These are phyloP conservation scores for Adineta ricciae DNA, from an alignment of 2,888 invertebrate species.

Conservation along the genomic window DNA sequence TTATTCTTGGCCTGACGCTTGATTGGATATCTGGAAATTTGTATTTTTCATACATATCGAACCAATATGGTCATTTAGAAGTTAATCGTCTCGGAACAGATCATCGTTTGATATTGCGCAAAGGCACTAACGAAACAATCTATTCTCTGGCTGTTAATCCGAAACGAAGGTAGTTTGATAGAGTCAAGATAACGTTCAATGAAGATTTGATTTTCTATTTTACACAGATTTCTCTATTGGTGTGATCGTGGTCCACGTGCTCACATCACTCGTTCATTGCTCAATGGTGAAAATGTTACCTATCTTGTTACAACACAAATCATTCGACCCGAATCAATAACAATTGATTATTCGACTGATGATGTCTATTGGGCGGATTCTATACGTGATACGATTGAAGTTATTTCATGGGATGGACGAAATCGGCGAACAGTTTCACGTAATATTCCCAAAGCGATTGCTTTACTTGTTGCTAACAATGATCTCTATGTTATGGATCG, in stretches of 20 bases:
- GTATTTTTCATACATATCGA: slow-evolving; percentile 91
- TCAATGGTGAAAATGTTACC: slow-evolving; percentile 76
- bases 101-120: slow-evolving; percentile 75
- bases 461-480: slow-evolving; percentile 1
- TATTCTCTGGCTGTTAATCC: slow-evolving; percentile 52
- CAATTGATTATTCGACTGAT: slow-evolving; percentile 80
- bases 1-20: slow-evolving; percentile 78
- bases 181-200: too few relatives aligned
- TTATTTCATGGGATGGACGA: not conserved
- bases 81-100: slow-evolving; percentile 82
- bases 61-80: slow-evolving; percentile 89
- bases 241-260: slow-evolving; percentile 94
- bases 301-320: slow-evolving; percentile 81
- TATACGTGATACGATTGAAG: slow-evolving; percentile 70
- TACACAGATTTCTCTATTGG: slow-evolving; percentile 72
- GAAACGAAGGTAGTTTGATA: not conserved
- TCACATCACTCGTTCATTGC: slow-evolving; percentile 72
- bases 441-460: slow-evolving; percentile 5
- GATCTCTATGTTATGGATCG: slow-evolving; percentile 17
- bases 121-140: slow-evolving; percentile 82
- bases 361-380: slow-evolving; percentile 97
- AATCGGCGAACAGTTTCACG: slow-evolving; percentile 5
- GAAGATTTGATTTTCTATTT: too few relatives aligned
- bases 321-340: slow-evolving; percentile 72
- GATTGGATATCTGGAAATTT: slow-evolving; percentile 92